Evolutionary conservation across 2,888 invertebrate species (phyloP), one percentile per base, ranked within the genome.

Genomic region (Tortricodes alternella): DNA sequence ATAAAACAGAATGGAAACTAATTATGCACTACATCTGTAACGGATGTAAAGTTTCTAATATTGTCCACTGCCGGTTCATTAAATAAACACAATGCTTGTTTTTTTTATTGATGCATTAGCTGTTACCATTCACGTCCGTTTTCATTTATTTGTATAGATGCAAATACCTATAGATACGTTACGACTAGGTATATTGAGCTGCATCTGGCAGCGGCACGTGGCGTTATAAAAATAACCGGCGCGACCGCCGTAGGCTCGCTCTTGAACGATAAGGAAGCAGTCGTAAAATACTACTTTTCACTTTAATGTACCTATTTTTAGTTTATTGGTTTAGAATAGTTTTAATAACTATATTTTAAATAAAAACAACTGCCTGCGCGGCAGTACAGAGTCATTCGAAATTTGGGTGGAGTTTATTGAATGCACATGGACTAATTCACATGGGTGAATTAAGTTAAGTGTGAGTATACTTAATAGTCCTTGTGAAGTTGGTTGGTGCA

Each of bases 251-350:
- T 39, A 46, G 48, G 46, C 46, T 46, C 59, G 55, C 58, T 53
- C 61, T 52, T 60, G 53, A 60, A 57, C 53, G 57, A 60, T 61
- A 41, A 56, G 46, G 37, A 43, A 43, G 16, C 18, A 13, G 15
- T 29, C 44, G 29, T 44, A 44, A 29, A 44, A 24, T 37, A 29
- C 11, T 2, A 5, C 23, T 23, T 23, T 23, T 23, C 6, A 23
- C n/a, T 15, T 34, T 34, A 11, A 34, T 34, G 34, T 7, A 34
- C 4, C 29, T 29, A n/a, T n/a, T 34, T 34, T 34, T 34, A 34
- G 13, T 34, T 34, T 34, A 34, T 7, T 15, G 34, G 13, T 13
- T 34, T 29, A 1, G 11, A 29, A 11, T 11, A n/a, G n/a, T n/a
- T n/a, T n/a, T n/a, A n/a, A n/a, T n/a, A n/a, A n/a, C n/a, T n/a